Evolutionary conservation across 2,113 vertebrate genomes (phyloP).

Genomic region (Lampris megalopsis): DNA sequence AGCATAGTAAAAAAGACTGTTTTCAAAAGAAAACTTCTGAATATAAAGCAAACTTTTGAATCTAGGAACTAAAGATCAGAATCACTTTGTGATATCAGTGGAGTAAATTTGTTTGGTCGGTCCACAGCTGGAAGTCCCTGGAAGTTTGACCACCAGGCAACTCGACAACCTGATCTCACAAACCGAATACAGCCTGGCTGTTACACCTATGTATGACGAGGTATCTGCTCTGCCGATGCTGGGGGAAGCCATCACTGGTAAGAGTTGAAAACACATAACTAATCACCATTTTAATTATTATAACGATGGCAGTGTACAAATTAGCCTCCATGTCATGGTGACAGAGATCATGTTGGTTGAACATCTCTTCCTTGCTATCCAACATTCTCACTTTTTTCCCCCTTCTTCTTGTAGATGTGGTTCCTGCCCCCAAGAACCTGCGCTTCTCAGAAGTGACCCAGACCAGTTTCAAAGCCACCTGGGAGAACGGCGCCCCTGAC

Average conservation of each 20-base stretch:
- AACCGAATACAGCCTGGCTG: constrained; percentile 87
- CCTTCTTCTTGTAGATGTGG: constrained; percentile 75
- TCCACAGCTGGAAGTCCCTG: constrained; percentile 89
- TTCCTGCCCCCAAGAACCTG: constrained; percentile 92
- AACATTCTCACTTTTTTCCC: background rate
- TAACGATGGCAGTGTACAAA: background rate
- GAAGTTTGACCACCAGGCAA: constrained; percentile 80
- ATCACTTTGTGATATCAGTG: background rate
- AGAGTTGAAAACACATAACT: constrained; percentile 36
- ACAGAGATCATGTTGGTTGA: background rate
- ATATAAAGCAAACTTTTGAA: background rate
- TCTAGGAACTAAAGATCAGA: constrained; percentile 6
- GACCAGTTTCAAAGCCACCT: constrained; percentile 90
- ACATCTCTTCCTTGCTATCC: background rate
- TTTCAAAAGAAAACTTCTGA: background rate
- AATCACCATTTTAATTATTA: background rate
- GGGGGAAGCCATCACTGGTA: constrained; percentile 89
- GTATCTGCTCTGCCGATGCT: constrained; percentile 82
- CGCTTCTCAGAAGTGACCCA: constrained; percentile 88
- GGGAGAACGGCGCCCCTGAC: constrained; percentile 96
- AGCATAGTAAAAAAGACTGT: background rate
- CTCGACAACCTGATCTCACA: constrained; percentile 91
- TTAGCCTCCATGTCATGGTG: background rate
- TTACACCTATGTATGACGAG: constrained; percentile 90
- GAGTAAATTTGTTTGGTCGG: constrained; percentile 31